A percentile compares a stretch with the other conserved stretches of the same genome.
These are phyloP conservation scores for Stegophylla sp. DNA, from an alignment of 2,888 invertebrate species.

Conservation along the genomic window DNA sequence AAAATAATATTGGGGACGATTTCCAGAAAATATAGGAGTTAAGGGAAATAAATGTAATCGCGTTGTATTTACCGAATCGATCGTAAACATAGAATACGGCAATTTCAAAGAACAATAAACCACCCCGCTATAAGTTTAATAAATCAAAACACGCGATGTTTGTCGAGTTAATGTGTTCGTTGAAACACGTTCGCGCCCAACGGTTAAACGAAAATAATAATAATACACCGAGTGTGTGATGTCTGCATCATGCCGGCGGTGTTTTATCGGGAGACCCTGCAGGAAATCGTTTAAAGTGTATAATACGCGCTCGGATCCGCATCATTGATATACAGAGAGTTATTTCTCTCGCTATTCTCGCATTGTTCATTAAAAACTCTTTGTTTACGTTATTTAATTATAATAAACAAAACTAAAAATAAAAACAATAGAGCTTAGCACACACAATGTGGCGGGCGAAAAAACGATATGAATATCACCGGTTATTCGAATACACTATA, in stretches of 20 bases:
- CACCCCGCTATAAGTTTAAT: background rate
- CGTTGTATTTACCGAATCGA: no score
- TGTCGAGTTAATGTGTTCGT: background rate
- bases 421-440: constrained; percentile 26
- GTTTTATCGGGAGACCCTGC: no score
- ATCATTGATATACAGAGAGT: constrained; percentile 7
- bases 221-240: background rate
- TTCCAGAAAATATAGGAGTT: background rate
- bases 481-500: background rate
- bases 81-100: background rate
- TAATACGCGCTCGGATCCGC: background rate
- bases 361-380: constrained; percentile 24
- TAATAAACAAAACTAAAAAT: constrained; percentile 20
- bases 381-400: constrained; percentile 30
- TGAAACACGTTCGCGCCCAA: background rate
- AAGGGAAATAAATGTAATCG: background rate
- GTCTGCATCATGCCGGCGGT: constrained; percentile 30
- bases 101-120: background rate
- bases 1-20: background rate
- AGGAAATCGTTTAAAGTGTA: no score
- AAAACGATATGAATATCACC: constrained; percentile 14
- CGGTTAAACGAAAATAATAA: background rate
- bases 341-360: constrained; percentile 12
- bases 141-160: background rate
- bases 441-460: constrained; percentile 9